Evolutionary conservation across 2,797 vertebrate species (phyloP).

Genomic region (Melanotaenia nigrans): DNA sequence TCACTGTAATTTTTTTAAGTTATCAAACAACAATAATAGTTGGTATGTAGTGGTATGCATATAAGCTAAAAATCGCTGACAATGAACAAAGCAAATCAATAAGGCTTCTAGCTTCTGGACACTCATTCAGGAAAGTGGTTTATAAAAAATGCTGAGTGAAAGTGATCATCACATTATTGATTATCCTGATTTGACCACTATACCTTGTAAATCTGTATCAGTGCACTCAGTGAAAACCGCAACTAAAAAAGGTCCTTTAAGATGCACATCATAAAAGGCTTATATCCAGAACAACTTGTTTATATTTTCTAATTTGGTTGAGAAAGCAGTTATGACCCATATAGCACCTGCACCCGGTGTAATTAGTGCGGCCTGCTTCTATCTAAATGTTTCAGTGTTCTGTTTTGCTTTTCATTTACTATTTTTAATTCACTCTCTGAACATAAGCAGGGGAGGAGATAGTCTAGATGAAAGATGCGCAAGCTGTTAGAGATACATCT

Average conservation of each 20-base stretch:
- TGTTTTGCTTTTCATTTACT: slow-evolving; percentile 36
- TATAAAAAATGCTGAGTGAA: slow-evolving; percentile 7
- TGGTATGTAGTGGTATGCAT: no score
- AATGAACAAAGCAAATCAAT: neutral
- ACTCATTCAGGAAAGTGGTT: neutral
- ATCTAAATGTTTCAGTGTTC: slow-evolving; percentile 25
- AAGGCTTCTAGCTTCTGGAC: neutral
- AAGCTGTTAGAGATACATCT: slow-evolving; percentile 38
- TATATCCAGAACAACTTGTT: neutral
- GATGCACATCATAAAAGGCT: neutral
- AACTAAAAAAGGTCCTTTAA: neutral
- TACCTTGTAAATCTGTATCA: slow-evolving; percentile 2
- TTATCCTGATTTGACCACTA: slow-evolving; percentile 9
- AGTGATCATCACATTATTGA: slow-evolving; percentile 41
- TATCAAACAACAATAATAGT: neutral
- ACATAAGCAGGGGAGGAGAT: slow-evolving; percentile 24
- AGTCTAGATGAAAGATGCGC: slow-evolving; percentile 59
- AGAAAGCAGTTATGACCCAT: slow-evolving; percentile 44
- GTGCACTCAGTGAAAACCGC: neutral
- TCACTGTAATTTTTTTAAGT: neutral
- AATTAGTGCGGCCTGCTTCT: slow-evolving; percentile 22
- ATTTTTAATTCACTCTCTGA: slow-evolving; percentile 18
- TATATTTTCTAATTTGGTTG: slow-evolving; percentile 6
- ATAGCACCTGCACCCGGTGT: slow-evolving; percentile 37
- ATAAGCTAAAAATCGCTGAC: neutral